These are phyloP conservation scores for Paradisaea rubra DNA, from an alignment of 2,113 vertebrate genomes.

Conservation along the genomic window DNA sequence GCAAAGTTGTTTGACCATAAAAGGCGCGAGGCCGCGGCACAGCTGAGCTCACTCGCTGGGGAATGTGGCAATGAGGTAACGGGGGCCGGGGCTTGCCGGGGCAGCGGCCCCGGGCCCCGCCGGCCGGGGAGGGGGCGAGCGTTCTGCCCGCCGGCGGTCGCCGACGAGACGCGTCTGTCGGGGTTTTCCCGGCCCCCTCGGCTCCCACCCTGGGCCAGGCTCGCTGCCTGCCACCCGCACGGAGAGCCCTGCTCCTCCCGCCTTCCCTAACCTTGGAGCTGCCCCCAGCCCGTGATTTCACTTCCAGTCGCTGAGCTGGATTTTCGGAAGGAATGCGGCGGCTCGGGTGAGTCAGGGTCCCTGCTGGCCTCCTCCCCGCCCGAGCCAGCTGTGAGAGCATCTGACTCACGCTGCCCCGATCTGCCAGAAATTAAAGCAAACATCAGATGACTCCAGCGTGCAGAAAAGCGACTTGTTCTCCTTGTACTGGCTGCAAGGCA, in stretches of 20 bases:
- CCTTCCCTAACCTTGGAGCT: neutral
- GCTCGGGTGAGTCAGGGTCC: constrained; percentile 29
- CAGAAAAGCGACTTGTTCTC: neutral
- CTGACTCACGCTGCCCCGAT: neutral
- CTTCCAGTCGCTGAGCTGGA: neutral
- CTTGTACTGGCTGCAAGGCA: neutral
- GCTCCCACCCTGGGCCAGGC: neutral
- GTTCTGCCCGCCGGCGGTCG: neutral
- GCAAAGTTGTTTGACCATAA: constrained; percentile 66
- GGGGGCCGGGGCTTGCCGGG: neutral
- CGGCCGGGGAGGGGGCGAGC: neutral
- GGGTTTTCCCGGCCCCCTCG: too few species aligned
- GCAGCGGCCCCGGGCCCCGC: neutral
- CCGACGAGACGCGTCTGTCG: rapidly evolving
- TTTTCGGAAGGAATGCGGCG: neutral
- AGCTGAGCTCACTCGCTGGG: constrained; percentile 63
- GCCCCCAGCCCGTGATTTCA: neutral
- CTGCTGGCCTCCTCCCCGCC: neutral
- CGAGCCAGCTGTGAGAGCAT: neutral
- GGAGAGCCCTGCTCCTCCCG: neutral
- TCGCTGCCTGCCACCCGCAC: rapidly evolving
- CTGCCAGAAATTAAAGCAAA: neutral
- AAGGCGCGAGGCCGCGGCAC: constrained; percentile 56
- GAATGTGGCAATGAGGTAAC: constrained; percentile 57
- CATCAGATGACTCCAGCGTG: neutral